A percentile compares a stretch with the other conserved stretches of the same genome.
phyloP scores from a whole-genome alignment of 2,888 invertebrate species.

The Nomada goodeniana region DNA sequence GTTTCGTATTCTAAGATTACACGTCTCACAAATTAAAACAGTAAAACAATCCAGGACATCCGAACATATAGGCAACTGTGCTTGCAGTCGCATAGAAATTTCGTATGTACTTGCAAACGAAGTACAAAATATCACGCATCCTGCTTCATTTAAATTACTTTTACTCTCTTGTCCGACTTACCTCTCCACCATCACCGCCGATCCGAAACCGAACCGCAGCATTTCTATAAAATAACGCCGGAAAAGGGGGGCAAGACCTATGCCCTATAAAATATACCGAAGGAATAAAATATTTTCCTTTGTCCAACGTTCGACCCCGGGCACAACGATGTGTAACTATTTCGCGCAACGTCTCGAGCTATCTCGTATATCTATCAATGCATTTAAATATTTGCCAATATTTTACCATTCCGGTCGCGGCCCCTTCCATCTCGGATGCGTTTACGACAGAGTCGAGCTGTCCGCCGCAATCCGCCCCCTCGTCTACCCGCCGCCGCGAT shows the following conservation, averaged over 20 bases:
- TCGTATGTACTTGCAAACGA: slow-evolving; percentile 3
- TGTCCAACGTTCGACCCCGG: background rate
- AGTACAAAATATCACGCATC: background rate
- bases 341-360: background rate
- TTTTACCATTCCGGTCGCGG: slow-evolving; percentile 7
- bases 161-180: background rate
- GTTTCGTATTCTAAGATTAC: background rate
- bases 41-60: background rate
- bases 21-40: background rate
- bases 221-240: background rate
- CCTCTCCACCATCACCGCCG: too few relatives aligned
- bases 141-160: slow-evolving; percentile 8
- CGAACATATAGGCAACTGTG: background rate
- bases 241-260: background rate
- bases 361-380: background rate
- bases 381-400: slow-evolving; percentile 39
- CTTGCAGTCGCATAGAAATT: background rate
- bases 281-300: background rate
- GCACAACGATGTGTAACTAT: background rate
- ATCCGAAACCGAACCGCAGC: background rate
- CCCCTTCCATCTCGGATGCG: background rate
- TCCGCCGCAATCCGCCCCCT: background rate
- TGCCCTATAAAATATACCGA: background rate
- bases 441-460: slow-evolving; percentile 7
- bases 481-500: slow-evolving; percentile 5